Conservation (phyloP, 1,140 invertebrate genomes). For the Plutomurus gul region DNA sequence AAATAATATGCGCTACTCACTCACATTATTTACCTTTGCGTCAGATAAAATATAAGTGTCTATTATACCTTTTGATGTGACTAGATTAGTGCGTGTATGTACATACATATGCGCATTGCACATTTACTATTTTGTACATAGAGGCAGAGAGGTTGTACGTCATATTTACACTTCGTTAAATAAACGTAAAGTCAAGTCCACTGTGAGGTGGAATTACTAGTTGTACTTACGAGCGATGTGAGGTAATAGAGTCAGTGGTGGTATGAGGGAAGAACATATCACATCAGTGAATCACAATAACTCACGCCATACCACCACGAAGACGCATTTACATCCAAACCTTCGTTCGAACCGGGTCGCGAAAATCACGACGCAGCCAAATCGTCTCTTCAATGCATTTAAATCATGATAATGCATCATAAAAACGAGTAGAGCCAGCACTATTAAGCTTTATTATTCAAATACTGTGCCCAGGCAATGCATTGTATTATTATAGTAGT, state of each 20-base stretch:
- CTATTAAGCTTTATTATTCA: conserved; percentile 27
- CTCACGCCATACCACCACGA: conserved; percentile 12
- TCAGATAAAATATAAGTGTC: too few species aligned
- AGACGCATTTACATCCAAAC: conserved; percentile 5
- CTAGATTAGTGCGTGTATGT: too few species aligned
- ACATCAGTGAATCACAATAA: conserved; percentile 14
- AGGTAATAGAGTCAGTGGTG: too few species aligned
- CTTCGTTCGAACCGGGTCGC: conserved; percentile 23
- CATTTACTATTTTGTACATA: too few species aligned
- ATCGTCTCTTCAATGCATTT: conserved; percentile 11
- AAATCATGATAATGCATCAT: conserved; percentile 31
- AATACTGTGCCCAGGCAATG: neutral
- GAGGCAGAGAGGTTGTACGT: too few species aligned
- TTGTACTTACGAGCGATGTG: too few species aligned
- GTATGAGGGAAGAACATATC: neutral
- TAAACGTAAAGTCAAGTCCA: too few species aligned
- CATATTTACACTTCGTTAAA: too few species aligned
- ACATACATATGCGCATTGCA: too few species aligned
- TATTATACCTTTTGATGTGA: too few species aligned
- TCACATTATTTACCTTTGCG: neutral
- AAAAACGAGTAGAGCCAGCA: conserved; percentile 25
- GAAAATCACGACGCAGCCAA: conserved; percentile 22
- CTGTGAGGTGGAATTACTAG: too few species aligned
- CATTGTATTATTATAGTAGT: neutral
- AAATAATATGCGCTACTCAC: neutral